Evolutionary conservation across 2,797 vertebrate genomes (phyloP).

Genomic region (Mormyrus hasselquistii): DNA sequence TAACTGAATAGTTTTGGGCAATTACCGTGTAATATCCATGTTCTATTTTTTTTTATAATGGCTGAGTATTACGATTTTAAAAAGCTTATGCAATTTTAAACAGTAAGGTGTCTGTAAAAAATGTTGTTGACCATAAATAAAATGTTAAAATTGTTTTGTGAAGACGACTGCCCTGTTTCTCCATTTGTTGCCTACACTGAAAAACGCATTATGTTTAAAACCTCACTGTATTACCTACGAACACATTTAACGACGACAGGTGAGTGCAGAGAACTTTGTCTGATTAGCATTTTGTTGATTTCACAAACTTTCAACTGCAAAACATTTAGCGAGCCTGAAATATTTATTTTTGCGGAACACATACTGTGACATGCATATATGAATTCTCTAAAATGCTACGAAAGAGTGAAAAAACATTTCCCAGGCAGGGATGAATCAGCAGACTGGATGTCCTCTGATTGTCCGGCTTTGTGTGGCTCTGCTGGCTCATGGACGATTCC

Average conservation of each 20-base stretch:
- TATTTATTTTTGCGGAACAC: not conserved
- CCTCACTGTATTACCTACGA: not conserved
- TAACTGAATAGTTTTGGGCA: conserved; percentile 23
- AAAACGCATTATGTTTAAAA: not conserved
- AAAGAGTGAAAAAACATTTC: not conserved
- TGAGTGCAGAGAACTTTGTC: not conserved
- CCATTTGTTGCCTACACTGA: not conserved
- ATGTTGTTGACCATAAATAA: conserved; percentile 25
- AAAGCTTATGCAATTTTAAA: conserved; percentile 34
- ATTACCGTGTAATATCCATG: conserved; percentile 23
- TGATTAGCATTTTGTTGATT: not conserved
- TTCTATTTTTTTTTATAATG: conserved; percentile 25
- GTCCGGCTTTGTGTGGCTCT: not conserved
- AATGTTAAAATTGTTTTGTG: conserved; percentile 11
- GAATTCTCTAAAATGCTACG: not conserved
- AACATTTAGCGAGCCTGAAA: not conserved
- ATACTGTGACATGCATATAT: not conserved
- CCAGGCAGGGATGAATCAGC: not conserved
- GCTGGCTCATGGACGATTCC: not conserved
- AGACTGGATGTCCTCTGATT: not conserved
- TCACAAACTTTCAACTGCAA: not conserved
- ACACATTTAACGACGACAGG: not conserved
- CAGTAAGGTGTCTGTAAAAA: conserved; percentile 29
- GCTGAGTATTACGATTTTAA: conserved; percentile 29
- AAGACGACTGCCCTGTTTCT: not conserved